Evolutionary conservation across 2,113 vertebrate species (phyloP).

Genomic region (Catagonus wagneri): DNA sequence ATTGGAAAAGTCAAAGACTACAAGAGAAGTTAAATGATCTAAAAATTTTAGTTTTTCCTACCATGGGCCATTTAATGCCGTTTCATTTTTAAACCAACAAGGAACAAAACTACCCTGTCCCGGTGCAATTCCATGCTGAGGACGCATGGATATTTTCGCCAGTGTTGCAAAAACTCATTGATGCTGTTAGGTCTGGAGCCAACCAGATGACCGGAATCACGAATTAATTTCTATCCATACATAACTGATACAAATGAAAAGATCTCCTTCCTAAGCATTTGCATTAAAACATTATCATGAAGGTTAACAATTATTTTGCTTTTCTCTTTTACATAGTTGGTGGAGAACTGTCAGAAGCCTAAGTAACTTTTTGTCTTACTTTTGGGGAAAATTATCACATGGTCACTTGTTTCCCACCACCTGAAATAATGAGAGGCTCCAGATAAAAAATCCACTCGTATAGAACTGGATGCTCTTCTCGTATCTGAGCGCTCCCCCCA

Average conservation of each 20-base stretch:
- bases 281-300: slow-evolving; percentile 86
- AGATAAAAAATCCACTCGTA: slow-evolving; percentile 80
- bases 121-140: slow-evolving; percentile 34
- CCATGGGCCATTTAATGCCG: not conserved
- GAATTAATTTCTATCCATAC: slow-evolving; percentile 86
- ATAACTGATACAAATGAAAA: slow-evolving; percentile 86
- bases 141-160: not conserved
- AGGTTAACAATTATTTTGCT: slow-evolving; percentile 85
- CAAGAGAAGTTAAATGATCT: not conserved
- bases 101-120: slow-evolving; percentile 67
- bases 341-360: slow-evolving; percentile 72
- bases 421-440: slow-evolving; percentile 82
- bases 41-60: slow-evolving; percentile 38
- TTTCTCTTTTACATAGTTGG: slow-evolving; percentile 82
- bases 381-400: slow-evolving; percentile 72
- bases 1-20: not conserved
- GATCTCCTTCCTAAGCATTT: slow-evolving; percentile 84
- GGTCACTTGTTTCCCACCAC: slow-evolving; percentile 81
- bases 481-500: slow-evolving; percentile 19
- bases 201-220: slow-evolving; percentile 83
- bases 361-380: slow-evolving; percentile 78
- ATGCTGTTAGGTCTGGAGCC: slow-evolving; percentile 76
- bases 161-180: slow-evolving; percentile 56
- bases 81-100: slow-evolving; percentile 74
- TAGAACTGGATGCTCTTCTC: slow-evolving; percentile 68